phyloP scores from a whole-genome alignment of 1,140 invertebrate genomes.

The Leguminivora glycinivorella region DNA sequence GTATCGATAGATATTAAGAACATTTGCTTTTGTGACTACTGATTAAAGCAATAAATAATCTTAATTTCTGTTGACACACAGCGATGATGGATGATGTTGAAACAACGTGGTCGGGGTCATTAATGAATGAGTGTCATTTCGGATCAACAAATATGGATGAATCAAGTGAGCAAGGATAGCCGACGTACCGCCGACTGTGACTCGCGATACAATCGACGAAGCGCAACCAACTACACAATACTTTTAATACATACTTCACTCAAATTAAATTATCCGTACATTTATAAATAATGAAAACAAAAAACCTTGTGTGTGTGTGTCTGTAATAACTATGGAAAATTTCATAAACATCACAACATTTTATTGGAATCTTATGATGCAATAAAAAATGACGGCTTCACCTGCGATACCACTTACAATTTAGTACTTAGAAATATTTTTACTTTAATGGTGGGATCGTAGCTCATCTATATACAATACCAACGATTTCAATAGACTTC shows the following conservation, averaged over 20 bases:
- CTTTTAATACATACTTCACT: slow-evolving; percentile 36
- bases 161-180: slow-evolving; percentile 58
- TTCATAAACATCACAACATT: slow-evolving; percentile 74
- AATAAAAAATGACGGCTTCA: slow-evolving; percentile 65
- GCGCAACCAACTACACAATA: slow-evolving; percentile 50
- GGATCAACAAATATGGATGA: slow-evolving; percentile 34
- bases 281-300: slow-evolving; percentile 52
- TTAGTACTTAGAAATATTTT: slow-evolving; percentile 76
- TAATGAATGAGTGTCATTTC: slow-evolving; percentile 39
- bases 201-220: slow-evolving; percentile 49
- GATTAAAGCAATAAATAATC: neutral
- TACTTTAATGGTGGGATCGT: slow-evolving; percentile 78
- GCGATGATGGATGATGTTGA: neutral
- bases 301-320: slow-evolving; percentile 44
- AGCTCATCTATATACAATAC: slow-evolving; percentile 77
- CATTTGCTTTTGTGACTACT: slow-evolving; percentile 10
- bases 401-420: slow-evolving; percentile 71
- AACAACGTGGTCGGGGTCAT: slow-evolving; percentile 7
- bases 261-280: slow-evolving; percentile 56
- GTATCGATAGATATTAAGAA: neutral
- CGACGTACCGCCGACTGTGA: slow-evolving; percentile 45
- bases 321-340: slow-evolving; percentile 59
- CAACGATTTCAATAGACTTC: slow-evolving; percentile 73
- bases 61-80: neutral
- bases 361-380: slow-evolving; percentile 70